Percentiles rank a stretch among this genome's conserved stretches.
phyloP scores from a whole-genome alignment of 2,888 invertebrate genomes.

The Dryadula phaetusa region DNA sequence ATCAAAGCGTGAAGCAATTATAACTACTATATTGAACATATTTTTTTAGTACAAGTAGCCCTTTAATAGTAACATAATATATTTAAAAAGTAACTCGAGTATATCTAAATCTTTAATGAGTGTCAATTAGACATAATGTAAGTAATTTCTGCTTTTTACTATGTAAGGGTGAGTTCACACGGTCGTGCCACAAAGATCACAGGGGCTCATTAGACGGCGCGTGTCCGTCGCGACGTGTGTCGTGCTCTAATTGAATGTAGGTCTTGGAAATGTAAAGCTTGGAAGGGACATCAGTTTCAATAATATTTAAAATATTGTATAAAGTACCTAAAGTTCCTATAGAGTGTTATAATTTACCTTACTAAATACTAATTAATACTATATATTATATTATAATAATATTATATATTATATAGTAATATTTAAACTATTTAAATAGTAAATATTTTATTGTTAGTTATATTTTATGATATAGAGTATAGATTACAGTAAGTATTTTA shows the following conservation, averaged over 20 bases:
- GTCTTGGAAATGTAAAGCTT: neutral
- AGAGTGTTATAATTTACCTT: too few relatives aligned
- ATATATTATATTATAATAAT: too few relatives aligned
- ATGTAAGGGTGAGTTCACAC: constrained; percentile 46
- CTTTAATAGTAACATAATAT: neutral
- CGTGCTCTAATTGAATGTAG: constrained; percentile 68
- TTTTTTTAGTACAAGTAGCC: neutral
- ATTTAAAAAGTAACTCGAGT: neutral
- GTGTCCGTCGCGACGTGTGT: constrained; percentile 66
- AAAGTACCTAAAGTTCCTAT: neutral
- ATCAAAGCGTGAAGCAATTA: too few relatives aligned
- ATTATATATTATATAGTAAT: too few relatives aligned
- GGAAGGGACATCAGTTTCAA: neutral
- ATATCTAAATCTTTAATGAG: constrained; percentile 5
- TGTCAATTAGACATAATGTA: constrained; percentile 32
- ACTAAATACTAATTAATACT: too few relatives aligned
- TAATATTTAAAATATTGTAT: neutral
- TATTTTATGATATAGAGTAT: too few relatives aligned
- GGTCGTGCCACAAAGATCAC: constrained; percentile 53
- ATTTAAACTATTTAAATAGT: too few relatives aligned
- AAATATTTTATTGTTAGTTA: too few relatives aligned
- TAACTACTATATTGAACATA: too few relatives aligned
- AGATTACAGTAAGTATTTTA: too few relatives aligned
- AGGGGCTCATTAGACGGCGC: constrained; percentile 67
- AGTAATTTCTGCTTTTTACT: constrained; percentile 41